These are phyloP conservation scores for Podocnemis expansa DNA, from an alignment of 2,113 vertebrate genomes.

Conservation along the genomic window DNA sequence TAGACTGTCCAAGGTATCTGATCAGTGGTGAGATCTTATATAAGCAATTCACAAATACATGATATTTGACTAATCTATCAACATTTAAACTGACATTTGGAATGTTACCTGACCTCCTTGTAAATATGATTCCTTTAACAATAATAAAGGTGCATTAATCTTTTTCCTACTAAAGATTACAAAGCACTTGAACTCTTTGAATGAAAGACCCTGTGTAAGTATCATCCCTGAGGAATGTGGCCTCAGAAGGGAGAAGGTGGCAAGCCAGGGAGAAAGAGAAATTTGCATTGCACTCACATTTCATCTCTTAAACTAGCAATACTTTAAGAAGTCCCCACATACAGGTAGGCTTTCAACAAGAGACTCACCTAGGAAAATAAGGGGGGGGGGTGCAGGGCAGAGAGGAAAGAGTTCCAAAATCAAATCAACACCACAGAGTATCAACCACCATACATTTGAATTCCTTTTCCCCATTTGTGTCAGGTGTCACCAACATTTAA, in stretches of 20 bases:
- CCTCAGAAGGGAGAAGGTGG: not conserved
- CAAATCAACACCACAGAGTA: constrained; percentile 31
- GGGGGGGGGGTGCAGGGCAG: too few species aligned
- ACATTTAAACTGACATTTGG: too few species aligned
- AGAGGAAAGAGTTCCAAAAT: not conserved
- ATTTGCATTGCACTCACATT: not conserved
- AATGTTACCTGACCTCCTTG: too few species aligned
- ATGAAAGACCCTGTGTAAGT: not conserved
- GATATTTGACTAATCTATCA: too few species aligned
- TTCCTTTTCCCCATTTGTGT: constrained; percentile 56
- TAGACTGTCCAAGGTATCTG: not conserved
- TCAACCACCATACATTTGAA: constrained; percentile 47
- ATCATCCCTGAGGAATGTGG: not conserved
- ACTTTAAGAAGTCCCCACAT: not conserved
- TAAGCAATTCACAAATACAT: too few species aligned
- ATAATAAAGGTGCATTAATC: too few species aligned
- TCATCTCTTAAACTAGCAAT: not conserved
- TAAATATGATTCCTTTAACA: too few species aligned
- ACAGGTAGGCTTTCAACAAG: not conserved
- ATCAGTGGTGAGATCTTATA: too few species aligned
- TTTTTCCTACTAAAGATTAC: too few species aligned
- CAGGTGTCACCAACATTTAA: constrained; percentile 55
- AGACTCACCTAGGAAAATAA: not conserved
- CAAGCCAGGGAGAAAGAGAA: not conserved
- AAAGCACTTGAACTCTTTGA: too few species aligned